Percentiles rank a stretch among this genome's conserved stretches.
These are phyloP conservation scores for Strigamia maritima DNA, from an alignment of 2,888 invertebrate species.

Conservation along the genomic window DNA sequence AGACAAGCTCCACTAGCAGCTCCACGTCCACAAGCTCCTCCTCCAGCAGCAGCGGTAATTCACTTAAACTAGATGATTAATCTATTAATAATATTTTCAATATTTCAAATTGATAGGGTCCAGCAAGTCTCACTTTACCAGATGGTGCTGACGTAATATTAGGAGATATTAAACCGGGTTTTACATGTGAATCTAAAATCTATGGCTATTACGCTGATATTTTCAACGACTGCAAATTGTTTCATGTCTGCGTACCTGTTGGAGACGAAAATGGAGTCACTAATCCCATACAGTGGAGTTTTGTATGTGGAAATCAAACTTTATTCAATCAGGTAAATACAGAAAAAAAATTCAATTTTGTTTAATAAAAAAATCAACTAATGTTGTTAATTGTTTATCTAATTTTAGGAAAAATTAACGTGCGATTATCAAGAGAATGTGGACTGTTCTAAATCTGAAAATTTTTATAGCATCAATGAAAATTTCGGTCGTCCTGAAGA, in stretches of 20 bases:
- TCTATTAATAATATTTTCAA: not conserved
- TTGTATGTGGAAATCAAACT: slow-evolving; percentile 43
- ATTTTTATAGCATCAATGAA: slow-evolving; percentile 41
- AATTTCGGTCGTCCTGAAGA: slow-evolving; percentile 31
- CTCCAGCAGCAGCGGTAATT: not conserved
- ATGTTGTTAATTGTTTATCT: not conserved
- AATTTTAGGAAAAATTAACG: slow-evolving; percentile 40
- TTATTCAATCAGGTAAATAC: slow-evolving; percentile 42
- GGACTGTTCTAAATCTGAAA: slow-evolving; percentile 39
- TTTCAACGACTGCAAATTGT: slow-evolving; percentile 40
- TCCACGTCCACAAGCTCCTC: not conserved
- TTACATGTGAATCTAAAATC: slow-evolving; percentile 40
- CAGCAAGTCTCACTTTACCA: slow-evolving; percentile 34
- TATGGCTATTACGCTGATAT: slow-evolving; percentile 42
- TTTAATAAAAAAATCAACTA: too few relatives aligned
- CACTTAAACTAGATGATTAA: not conserved
- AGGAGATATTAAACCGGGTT: slow-evolving; percentile 39
- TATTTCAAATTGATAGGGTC: not conserved
- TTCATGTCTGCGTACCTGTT: slow-evolving; percentile 42
- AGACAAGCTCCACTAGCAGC: not conserved
- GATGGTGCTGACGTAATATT: slow-evolving; percentile 40
- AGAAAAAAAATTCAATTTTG: too few relatives aligned
- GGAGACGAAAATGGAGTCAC: slow-evolving; percentile 40
- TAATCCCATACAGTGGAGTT: slow-evolving; percentile 41
- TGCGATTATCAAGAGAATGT: slow-evolving; percentile 42